Evolutionary conservation across 2,113 vertebrate species (phyloP).

Genomic region (Sprattus sprattus): DNA sequence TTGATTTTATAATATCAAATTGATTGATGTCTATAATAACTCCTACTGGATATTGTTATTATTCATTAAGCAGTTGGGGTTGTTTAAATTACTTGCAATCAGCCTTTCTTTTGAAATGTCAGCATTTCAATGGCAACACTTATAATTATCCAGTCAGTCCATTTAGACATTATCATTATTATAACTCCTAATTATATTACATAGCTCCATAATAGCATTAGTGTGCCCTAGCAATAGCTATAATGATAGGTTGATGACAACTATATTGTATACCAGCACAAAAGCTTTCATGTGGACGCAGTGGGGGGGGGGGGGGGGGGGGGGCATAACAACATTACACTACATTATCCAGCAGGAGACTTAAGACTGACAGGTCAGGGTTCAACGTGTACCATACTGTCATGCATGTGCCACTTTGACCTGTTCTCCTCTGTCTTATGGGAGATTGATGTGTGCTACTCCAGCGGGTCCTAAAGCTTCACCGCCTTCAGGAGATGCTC

Average conservation of each 20-base stretch:
- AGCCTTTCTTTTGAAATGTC: no score
- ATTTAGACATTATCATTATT: no score
- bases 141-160: no score
- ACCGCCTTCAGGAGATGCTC: slow-evolving; percentile 5
- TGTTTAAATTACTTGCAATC: no score
- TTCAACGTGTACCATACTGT: neutral
- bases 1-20: no score
- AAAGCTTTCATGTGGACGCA: neutral
- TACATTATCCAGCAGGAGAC: neutral
- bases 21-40: no score
- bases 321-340: neutral
- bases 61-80: no score
- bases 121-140: no score
- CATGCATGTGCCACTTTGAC: neutral
- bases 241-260: neutral
- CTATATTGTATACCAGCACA: neutral
- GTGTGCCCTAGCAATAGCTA: neutral
- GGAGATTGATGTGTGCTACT: neutral
- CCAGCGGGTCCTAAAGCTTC: neutral
- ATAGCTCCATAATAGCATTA: neutral
- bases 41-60: no score
- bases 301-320: neutral
- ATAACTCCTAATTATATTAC: no score
- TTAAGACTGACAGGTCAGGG: neutral
- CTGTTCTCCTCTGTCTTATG: neutral